phyloP scores from a whole-genome alignment of 2,113 vertebrate genomes.

The Thalassoma bifasciatum region DNA sequence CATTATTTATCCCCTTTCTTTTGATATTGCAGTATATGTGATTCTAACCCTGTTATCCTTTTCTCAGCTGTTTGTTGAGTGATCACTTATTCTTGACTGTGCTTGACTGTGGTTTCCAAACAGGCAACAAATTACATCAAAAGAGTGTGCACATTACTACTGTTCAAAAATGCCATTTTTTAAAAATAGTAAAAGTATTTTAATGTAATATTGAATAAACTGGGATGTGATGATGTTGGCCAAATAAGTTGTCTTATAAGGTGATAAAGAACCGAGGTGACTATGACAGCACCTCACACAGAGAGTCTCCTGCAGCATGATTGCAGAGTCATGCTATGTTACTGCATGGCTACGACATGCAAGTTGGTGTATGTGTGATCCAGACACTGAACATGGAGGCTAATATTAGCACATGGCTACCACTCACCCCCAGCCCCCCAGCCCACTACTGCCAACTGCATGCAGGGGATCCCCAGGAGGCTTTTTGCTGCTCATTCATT shows the following conservation, averaged over 20 bases:
- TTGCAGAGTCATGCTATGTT: conserved; percentile 57
- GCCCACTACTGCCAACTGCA: conserved; percentile 39
- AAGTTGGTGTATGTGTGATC: conserved; percentile 28
- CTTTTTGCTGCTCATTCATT: conserved; percentile 71
- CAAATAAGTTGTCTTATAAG: background rate
- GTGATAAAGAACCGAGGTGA: background rate
- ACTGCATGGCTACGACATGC: conserved; percentile 24
- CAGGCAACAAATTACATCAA: too few relatives aligned
- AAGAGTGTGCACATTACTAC: too few relatives aligned
- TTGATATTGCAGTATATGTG: too few relatives aligned
- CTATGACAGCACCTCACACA: conserved; percentile 6
- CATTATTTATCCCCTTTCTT: too few relatives aligned
- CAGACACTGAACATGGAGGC: conserved; percentile 56
- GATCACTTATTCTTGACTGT: too few relatives aligned
- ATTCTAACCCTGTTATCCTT: too few relatives aligned
- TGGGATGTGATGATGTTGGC: too few relatives aligned
- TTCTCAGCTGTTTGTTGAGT: too few relatives aligned
- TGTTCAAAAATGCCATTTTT: too few relatives aligned
- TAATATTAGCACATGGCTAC: conserved; percentile 55
- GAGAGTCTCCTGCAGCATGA: background rate
- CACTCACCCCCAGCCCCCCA: background rate
- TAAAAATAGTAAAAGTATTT: background rate
- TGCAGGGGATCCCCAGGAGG: conserved; percentile 69
- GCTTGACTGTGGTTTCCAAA: too few relatives aligned
- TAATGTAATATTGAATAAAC: background rate